Conservation (phyloP, 2,888 invertebrate genomes). For the Cephus sareptanus region DNA sequence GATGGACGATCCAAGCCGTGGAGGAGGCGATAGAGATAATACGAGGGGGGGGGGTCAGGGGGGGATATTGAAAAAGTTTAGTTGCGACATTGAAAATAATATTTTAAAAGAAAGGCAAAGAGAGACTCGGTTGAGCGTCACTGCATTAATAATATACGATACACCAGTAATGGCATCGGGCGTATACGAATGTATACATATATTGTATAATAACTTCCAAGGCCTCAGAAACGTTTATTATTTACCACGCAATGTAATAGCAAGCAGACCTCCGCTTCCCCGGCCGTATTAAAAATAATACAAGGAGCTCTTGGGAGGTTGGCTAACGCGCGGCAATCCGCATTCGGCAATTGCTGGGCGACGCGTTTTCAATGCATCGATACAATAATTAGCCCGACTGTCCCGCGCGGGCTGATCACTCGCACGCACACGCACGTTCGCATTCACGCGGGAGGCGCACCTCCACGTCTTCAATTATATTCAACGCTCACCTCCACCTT, state of each 20-base stretch:
- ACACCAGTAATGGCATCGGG: conserved; percentile 47
- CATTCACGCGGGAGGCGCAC: too few relatives aligned
- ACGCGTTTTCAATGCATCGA: neutral
- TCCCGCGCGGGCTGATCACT: neutral
- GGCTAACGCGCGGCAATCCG: too few relatives aligned
- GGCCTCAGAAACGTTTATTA: conserved; percentile 66
- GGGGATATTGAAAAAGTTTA: too few relatives aligned
- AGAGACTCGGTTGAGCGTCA: conserved; percentile 56
- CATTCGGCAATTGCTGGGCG: too few relatives aligned
- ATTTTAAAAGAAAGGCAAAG: neutral
- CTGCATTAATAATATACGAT: conserved; percentile 67
- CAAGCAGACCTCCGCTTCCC: conserved; percentile 53
- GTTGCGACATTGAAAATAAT: too few relatives aligned
- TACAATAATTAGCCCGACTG: neutral
- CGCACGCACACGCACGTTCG: neutral
- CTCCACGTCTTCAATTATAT: too few relatives aligned
- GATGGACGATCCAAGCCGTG: too few relatives aligned
- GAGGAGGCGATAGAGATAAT: too few relatives aligned
- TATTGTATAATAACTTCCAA: conserved; percentile 67
- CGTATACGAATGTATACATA: conserved; percentile 59
- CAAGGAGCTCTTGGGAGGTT: conserved; percentile 19
- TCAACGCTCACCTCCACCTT: too few relatives aligned
- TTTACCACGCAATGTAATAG: conserved; percentile 66
- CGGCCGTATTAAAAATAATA: conserved; percentile 62
- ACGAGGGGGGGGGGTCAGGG: too few relatives aligned